phyloP scores from a whole-genome alignment of 1,140 invertebrate species.

The Drosophila asahinai region DNA sequence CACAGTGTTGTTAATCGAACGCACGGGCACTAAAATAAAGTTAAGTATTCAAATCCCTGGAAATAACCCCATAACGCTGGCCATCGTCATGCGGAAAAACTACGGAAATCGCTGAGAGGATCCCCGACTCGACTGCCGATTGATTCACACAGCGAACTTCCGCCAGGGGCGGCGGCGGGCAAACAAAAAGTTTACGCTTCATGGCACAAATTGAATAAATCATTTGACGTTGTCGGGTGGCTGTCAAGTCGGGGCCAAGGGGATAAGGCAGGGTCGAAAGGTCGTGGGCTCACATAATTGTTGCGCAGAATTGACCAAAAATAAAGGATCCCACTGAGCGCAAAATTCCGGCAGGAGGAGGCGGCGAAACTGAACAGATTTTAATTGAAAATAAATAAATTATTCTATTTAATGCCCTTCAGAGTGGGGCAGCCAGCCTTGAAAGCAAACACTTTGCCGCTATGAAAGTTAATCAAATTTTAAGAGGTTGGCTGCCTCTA shows the following conservation, averaged over 20 bases:
- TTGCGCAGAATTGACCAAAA: slow-evolving; percentile 62
- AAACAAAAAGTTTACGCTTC: slow-evolving; percentile 80
- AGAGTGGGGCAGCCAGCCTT: neutral
- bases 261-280: slow-evolving; percentile 4
- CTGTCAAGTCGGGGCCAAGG: slow-evolving; percentile 14
- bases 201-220: slow-evolving; percentile 83
- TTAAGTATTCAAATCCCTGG: slow-evolving; percentile 27
- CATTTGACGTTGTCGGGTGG: slow-evolving; percentile 61
- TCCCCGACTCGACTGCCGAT: slow-evolving; percentile 43
- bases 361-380: slow-evolving; percentile 28
- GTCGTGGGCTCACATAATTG: slow-evolving; percentile 66
- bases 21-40: neutral
- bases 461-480: slow-evolving; percentile 11
- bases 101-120: slow-evolving; percentile 35
- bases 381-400: slow-evolving; percentile 61
- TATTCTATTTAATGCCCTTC: slow-evolving; percentile 38
- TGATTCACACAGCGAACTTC: slow-evolving; percentile 71
- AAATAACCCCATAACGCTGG: slow-evolving; percentile 3
- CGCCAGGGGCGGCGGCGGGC: slow-evolving; percentile 44
- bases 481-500: neutral
- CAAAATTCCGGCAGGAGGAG: slow-evolving; percentile 9
- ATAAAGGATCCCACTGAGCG: slow-evolving; percentile 30
- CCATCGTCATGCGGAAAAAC: slow-evolving; percentile 48
- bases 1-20: neutral
- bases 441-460: slow-evolving; percentile 3